phyloP scores from a whole-genome alignment of 2,888 invertebrate genomes.

The Malacosoma neustria region DNA sequence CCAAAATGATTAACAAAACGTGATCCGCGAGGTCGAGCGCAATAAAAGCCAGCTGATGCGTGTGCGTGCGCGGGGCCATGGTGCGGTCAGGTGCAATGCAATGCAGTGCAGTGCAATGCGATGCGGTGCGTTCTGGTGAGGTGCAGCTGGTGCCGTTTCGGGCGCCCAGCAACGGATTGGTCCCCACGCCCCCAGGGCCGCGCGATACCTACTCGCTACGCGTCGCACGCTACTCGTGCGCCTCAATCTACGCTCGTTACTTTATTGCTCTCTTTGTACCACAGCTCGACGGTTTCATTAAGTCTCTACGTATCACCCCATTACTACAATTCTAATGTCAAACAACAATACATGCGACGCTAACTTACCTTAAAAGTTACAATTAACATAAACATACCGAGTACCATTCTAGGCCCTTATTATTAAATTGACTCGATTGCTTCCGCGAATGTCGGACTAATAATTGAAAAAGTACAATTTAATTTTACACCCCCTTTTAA shows the following conservation, averaged over 20 bases:
- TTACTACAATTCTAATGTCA: constrained; percentile 52
- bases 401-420: constrained; percentile 54
- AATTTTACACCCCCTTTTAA: constrained; percentile 25
- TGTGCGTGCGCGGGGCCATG: background rate
- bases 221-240: constrained; percentile 50
- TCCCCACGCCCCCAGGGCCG: constrained; percentile 39
- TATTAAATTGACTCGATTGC: constrained; percentile 58
- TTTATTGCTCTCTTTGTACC: constrained; percentile 69
- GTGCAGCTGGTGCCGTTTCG: constrained; percentile 12
- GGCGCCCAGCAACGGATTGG: constrained; percentile 39
- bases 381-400: constrained; percentile 49
- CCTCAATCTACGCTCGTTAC: constrained; percentile 44
- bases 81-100: background rate
- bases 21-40: background rate
- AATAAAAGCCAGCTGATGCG: background rate
- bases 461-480: constrained; percentile 55
- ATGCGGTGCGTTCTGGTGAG: constrained; percentile 7
- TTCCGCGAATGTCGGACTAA: constrained; percentile 44
- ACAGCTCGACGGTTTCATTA: constrained; percentile 71
- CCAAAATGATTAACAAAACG: too few relatives aligned
- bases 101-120: background rate
- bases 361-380: constrained; percentile 40
- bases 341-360: constrained; percentile 35
- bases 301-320: constrained; percentile 71
- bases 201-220: constrained; percentile 32